Conservation (phyloP, 2,888 invertebrate species). For the Watsonalla binaria region DNA sequence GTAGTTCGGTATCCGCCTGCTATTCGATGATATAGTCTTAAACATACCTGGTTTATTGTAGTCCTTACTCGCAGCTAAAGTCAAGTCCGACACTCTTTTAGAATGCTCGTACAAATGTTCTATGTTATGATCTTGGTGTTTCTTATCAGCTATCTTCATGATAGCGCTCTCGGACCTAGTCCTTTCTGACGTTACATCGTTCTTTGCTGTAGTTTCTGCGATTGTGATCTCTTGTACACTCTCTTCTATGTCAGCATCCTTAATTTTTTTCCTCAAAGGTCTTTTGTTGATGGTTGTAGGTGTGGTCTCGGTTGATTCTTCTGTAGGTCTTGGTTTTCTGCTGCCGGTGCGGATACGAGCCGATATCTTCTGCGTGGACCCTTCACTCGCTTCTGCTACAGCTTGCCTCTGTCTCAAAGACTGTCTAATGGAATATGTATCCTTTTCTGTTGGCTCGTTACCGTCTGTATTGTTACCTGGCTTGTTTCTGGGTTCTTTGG, state of each 20-base stretch:
- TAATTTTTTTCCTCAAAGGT: constrained; percentile 58
- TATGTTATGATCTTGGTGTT: constrained; percentile 56
- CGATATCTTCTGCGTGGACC: constrained; percentile 62
- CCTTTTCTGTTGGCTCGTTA: constrained; percentile 54
- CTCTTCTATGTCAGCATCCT: constrained; percentile 59
- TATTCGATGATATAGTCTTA: constrained; percentile 81
- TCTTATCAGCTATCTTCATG: constrained; percentile 78
- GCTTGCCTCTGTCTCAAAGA: constrained; percentile 54
- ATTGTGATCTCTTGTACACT: constrained; percentile 61
- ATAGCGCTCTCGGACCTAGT: constrained; percentile 74
- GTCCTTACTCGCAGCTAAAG: constrained; percentile 84
- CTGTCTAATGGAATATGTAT: constrained; percentile 46
- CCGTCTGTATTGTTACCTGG: constrained; percentile 40
- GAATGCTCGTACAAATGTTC: constrained; percentile 76
- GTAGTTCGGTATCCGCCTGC: constrained; percentile 82
- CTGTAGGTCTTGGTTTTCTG: constrained; percentile 58
- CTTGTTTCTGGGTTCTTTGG: constrained; percentile 68
- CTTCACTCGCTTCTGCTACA: constrained; percentile 49
- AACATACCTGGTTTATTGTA: constrained; percentile 85
- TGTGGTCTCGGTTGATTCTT: constrained; percentile 52
- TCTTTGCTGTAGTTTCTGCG: constrained; percentile 47
- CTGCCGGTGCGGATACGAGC: constrained; percentile 61
- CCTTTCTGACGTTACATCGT: constrained; percentile 65
- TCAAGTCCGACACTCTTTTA: constrained; percentile 85
- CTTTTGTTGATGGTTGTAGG: constrained; percentile 49